These are phyloP conservation scores for Dicycla oo DNA, from an alignment of 2,888 invertebrate species.

Conservation along the genomic window DNA sequence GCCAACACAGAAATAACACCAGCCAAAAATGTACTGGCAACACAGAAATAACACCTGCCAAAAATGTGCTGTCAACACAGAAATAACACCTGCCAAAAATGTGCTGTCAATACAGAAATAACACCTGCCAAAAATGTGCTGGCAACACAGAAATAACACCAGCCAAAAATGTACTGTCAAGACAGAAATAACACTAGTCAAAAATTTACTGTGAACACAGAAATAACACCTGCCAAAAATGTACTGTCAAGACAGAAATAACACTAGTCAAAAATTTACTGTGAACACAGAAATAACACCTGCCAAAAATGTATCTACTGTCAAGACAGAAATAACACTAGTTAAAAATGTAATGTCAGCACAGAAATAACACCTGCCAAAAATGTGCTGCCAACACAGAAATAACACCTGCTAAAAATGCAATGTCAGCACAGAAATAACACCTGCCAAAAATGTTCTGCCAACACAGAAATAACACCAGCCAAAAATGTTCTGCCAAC, in stretches of 20 bases:
- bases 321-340: constrained; percentile 10
- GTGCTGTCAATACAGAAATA: too few species aligned
- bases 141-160: constrained; percentile 9
- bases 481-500: too few species aligned
- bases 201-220: constrained; percentile 2
- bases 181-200: too few species aligned
- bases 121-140: too few species aligned
- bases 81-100: constrained; percentile 3
- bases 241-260: too few species aligned
- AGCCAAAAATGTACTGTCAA: too few species aligned
- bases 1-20: constrained; percentile 9
- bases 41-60: too few species aligned
- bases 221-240: constrained; percentile 3
- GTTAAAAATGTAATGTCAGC: too few species aligned
- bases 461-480: constrained; percentile 10
- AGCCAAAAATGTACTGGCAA: too few species aligned
- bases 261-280: background rate
- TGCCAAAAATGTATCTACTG: background rate
- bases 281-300: constrained; percentile 9
- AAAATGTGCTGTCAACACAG: constrained; percentile 1
- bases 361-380: too few species aligned
- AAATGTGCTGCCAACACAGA: constrained; percentile 1
- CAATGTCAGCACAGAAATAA: too few species aligned
- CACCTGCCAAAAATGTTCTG: too few species aligned
- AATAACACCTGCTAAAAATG: constrained; percentile 2